Evolutionary conservation across 2,113 vertebrate species (phyloP), one percentile per base, ranked within the genome.

Genomic region (Platysternon megacephalum): DNA sequence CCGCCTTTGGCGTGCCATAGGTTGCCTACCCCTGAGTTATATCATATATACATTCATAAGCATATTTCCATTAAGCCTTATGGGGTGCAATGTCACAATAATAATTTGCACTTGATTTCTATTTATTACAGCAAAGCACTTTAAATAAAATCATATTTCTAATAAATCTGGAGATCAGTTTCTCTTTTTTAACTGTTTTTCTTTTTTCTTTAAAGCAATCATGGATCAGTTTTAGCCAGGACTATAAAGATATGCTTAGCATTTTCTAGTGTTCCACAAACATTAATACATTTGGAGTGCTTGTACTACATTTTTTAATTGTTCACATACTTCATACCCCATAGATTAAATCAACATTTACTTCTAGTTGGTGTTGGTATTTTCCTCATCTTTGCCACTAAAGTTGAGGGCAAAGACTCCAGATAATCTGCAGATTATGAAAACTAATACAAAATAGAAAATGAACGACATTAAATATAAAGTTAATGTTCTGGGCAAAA

Each of bases 391-490:
- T 93, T 95, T 95, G 81, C 39, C 16, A 12, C 61, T 91, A 53
- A 68, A 17, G 51, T 91, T 74, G 35, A 72, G 35, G 35, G 65
- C 21, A 49, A 39, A 88, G 56, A 39, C 35, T 39, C 5, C 1
- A 32, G 26, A 44, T 72, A 52, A 55, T 82, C 21, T 39, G 35
- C 1, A 19, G 52, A 49, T 49, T 26, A 6, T 2, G 24, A 84
- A 85, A 91, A 35, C 5, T 3, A 12, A 46, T n/a, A 55, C 55
- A 11, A 16, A 89, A 72, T 24, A 53, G 52, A 84, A 89, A 84
- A n/a, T 4, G 0, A 29, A 48, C 3, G 39, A 39, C 46, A 32
- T 51, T 44, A 55, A 11, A 53, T 0, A 0, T 44, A 84, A 89
- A 39, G 19, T 39, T 72, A 72, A 65, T 32, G 8, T 78, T 6